A percentile compares a stretch with the other conserved stretches of the same genome.
These are phyloP conservation scores for Glossophaga mutica DNA, from an alignment of 2,797 vertebrate species.

Conservation along the genomic window DNA sequence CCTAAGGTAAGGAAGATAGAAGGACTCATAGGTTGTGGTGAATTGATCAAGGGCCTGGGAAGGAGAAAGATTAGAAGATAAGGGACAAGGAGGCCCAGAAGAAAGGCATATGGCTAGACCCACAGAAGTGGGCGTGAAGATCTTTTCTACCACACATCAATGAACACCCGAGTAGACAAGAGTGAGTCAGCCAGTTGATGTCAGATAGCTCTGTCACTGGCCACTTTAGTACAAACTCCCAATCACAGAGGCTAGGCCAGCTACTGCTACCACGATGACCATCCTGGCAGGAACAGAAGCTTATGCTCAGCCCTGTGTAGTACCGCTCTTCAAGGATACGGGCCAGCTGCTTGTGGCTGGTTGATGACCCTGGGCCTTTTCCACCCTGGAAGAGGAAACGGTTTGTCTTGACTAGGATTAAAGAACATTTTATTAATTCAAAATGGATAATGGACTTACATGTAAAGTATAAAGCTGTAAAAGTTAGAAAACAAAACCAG, in stretches of 20 bases:
- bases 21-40: background rate
- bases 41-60: background rate
- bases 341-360: background rate
- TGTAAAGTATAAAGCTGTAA: slow-evolving; percentile 3
- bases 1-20: background rate
- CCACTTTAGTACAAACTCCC: background rate
- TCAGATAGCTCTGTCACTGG: background rate
- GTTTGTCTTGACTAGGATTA: background rate
- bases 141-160: background rate
- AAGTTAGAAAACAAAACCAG: background rate
- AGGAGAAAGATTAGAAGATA: background rate
- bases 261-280: background rate
- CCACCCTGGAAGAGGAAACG: background rate
- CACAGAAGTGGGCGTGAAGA: background rate
- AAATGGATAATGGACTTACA: background rate
- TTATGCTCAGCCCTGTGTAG: background rate
- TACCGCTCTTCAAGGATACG: background rate
- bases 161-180: background rate
- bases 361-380: background rate
- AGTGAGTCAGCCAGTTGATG: background rate
- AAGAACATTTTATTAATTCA: background rate
- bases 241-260: background rate
- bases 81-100: background rate
- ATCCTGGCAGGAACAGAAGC: background rate
- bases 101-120: background rate